A percentile compares a stretch with the other conserved stretches of the same genome.
Evolutionary conservation across 1,140 invertebrate genomes (phyloP).

Genomic region (Neodiprion virginianus): DNA sequence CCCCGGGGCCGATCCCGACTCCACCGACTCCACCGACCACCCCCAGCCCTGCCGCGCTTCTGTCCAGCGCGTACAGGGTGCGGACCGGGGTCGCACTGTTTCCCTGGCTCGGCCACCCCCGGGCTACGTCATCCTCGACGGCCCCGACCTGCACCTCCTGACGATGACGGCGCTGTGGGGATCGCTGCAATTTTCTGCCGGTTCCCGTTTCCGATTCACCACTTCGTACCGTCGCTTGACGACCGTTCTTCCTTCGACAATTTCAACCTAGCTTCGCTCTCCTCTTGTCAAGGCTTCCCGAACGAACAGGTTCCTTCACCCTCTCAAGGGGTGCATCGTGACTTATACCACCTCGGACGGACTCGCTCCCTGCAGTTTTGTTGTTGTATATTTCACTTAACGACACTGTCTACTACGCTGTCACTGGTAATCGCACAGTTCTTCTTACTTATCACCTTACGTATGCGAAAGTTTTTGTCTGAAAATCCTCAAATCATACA

Average conservation of each 20-base stretch:
- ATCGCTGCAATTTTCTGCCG: constrained; percentile 25
- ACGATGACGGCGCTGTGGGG: constrained; percentile 1
- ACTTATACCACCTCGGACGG: too few species aligned
- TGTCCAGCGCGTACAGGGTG: constrained; percentile 62
- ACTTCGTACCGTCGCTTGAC: neutral
- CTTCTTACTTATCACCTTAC: too few species aligned
- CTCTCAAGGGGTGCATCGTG: too few species aligned
- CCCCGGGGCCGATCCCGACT: constrained; percentile 38
- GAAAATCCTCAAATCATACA: too few species aligned
- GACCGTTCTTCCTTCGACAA: neutral
- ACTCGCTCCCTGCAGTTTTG: too few species aligned
- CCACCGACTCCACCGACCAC: constrained; percentile 54
- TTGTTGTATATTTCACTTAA: too few species aligned
- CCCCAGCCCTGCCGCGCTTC: constrained; percentile 58
- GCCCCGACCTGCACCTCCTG: neutral
- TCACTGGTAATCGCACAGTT: too few species aligned
- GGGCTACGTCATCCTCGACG: constrained; percentile 47
- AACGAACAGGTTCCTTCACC: too few species aligned
- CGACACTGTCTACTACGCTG: too few species aligned
- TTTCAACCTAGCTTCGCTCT: too few species aligned
- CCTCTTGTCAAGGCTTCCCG: too few species aligned
- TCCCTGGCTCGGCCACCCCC: constrained; percentile 35
- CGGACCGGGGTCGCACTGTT: constrained; percentile 46
- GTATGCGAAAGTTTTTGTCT: too few species aligned
- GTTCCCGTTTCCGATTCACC: constrained; percentile 18